Evolutionary conservation across 2,888 invertebrate genomes (phyloP), one percentile per base, ranked within the genome.

Genomic region (Thalpophila matura): DNA sequence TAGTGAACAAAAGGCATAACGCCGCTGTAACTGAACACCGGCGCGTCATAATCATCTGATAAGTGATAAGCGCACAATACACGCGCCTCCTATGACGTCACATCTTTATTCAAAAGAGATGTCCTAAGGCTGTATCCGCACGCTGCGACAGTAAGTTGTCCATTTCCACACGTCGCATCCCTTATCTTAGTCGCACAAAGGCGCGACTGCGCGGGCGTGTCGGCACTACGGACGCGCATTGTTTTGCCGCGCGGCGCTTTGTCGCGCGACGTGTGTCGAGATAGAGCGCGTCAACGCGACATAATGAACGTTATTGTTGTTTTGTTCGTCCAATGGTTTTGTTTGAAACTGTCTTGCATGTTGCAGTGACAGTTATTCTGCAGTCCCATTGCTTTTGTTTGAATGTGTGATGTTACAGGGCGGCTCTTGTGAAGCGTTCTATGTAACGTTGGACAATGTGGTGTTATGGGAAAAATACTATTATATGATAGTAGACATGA

Each of bases 181-280:
- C 80, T 84, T 86, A 85, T 86, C 85, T 80, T n/a, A 22, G 37
- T 12, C 51, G 38, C 38, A 79, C 74, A 78, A 76, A 50, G 51
- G 60, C 37, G 56, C 33, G 56, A 71, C 71, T 55, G 74, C 64
- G 62, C 65, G 60, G 68, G 74, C 63, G 57, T 69, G 81, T 59
- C 79, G 77, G 75, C 66, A 70, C 78, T 62, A n/a, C 79, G 82
- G 86, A 85, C 75, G 82, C 63, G 77, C 73, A 79, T 86, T 86
- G 86, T 86, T 77, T 83, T 64, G 78, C 74, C 68, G 57, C 65
- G 54, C 56, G 45, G 18, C 51, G 66, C 61, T 55, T 74, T 78
- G 76, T 79, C 70, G 71, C 64, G 55, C 61, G 66, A 77, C 80
- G 76, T 73, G 73, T 80, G 81, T 71, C 80, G 77, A 85, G 86